Percentiles rank a stretch among this genome's conserved stretches.
phyloP scores from a whole-genome alignment of 2,113 vertebrate genomes.

The Neogale vison region DNA sequence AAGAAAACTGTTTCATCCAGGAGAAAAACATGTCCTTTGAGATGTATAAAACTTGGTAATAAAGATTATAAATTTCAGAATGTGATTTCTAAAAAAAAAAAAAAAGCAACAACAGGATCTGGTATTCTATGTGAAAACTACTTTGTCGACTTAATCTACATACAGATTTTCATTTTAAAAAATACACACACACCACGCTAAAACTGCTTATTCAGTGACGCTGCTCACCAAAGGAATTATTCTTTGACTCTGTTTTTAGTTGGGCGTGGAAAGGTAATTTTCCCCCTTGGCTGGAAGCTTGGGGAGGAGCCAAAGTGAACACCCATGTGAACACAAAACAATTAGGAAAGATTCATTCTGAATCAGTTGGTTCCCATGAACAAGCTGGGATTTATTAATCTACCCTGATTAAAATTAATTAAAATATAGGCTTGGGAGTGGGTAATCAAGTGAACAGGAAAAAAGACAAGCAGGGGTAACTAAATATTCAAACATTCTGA shows the following conservation, averaged over 20 bases:
- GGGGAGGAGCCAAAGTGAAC: constrained; percentile 77
- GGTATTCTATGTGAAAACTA: not conserved
- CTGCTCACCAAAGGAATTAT: constrained; percentile 79
- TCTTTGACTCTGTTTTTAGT: constrained; percentile 80
- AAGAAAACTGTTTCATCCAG: not conserved
- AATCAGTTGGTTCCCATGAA: constrained; percentile 77
- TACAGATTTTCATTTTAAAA: constrained; percentile 18
- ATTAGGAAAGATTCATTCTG: constrained; percentile 79
- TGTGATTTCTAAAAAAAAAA: not conserved
- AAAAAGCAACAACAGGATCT: not conserved
- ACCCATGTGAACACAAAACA: constrained; percentile 76
- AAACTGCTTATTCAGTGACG: constrained; percentile 84
- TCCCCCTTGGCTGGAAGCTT: constrained; percentile 75
- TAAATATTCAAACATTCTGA: not conserved
- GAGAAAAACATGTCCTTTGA: not conserved
- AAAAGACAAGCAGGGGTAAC: not conserved
- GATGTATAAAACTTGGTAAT: not conserved
- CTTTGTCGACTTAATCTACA: constrained; percentile 34
- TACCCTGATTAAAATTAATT: constrained; percentile 50
- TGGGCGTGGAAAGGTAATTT: constrained; percentile 85
- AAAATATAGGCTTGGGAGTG: constrained; percentile 24
- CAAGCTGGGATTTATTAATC: constrained; percentile 41
- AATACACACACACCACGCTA: constrained; percentile 16
- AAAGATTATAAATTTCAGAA: constrained; percentile 1
- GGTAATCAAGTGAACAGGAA: not conserved